Percentiles rank a stretch among this genome's conserved stretches.
phyloP scores from a whole-genome alignment of 2,888 invertebrate genomes.

The Flexamia atlantica region DNA sequence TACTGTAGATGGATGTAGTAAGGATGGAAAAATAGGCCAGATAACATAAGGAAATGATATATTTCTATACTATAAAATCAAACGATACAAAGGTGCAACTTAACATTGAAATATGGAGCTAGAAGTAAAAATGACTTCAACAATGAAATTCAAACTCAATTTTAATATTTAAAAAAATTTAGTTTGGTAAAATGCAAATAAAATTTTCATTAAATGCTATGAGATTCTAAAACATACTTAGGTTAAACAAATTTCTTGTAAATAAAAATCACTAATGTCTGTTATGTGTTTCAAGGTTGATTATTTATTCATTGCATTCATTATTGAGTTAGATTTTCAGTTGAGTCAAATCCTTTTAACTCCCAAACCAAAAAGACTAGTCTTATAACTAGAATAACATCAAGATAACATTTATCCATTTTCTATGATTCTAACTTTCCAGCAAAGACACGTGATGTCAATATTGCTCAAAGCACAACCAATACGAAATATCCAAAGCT shows the following conservation, averaged over 20 bases:
- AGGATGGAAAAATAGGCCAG: not conserved
- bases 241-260: too few relatives aligned
- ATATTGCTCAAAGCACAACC: not conserved
- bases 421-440: too few relatives aligned
- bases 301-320: too few relatives aligned
- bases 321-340: not conserved
- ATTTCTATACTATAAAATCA: conserved; percentile 18
- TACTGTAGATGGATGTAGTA: not conserved
- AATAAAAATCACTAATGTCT: not conserved
- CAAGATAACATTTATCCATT: too few relatives aligned
- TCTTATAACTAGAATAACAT: not conserved
- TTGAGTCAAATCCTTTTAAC: not conserved
- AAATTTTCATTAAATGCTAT: too few relatives aligned
- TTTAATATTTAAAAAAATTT: not conserved
- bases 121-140: not conserved
- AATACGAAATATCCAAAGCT: too few relatives aligned
- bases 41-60: not conserved
- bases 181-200: too few relatives aligned
- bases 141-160: not conserved
- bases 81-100: not conserved
- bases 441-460: not conserved
- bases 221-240: too few relatives aligned
- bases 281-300: not conserved
- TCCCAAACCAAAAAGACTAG: not conserved
- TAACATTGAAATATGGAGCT: not conserved